Evolutionary conservation across 2,797 vertebrate species (phyloP).

Genomic region (Lagorchestes hirsutus): DNA sequence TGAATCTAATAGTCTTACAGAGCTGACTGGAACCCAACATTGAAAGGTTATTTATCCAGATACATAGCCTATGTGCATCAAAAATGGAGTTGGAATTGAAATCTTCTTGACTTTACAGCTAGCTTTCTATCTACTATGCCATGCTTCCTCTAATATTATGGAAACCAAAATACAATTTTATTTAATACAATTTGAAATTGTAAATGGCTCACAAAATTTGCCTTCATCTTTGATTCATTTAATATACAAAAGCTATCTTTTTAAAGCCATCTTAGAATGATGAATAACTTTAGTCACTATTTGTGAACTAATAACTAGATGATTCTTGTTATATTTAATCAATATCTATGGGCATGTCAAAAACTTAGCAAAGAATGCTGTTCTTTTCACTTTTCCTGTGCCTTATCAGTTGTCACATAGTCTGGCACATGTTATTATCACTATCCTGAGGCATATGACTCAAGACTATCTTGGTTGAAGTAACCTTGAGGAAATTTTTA

Average conservation of each 20-base stretch:
- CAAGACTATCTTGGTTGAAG: neutral
- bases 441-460: neutral
- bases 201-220: neutral
- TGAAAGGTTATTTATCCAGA: neutral
- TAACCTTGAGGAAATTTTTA: neutral
- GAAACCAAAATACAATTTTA: neutral
- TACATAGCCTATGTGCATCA: neutral
- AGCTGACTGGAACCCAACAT: neutral
- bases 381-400: neutral
- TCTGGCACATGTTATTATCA: neutral
- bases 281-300: neutral
- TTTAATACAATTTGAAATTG: neutral
- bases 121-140: neutral
- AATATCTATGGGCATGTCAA: neutral
- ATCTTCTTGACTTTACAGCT: neutral
- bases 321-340: neutral
- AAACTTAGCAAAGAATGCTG: neutral
- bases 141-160: neutral
- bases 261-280: neutral
- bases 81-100: neutral
- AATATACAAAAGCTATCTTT: neutral
- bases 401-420: neutral
- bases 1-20: neutral
- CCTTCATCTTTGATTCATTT: neutral
- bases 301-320: neutral